A percentile compares a stretch with the other conserved stretches of the same genome.
These are phyloP conservation scores for Rhinolophus sinicus DNA, from an alignment of 2,113 vertebrate species.

Conservation along the genomic window DNA sequence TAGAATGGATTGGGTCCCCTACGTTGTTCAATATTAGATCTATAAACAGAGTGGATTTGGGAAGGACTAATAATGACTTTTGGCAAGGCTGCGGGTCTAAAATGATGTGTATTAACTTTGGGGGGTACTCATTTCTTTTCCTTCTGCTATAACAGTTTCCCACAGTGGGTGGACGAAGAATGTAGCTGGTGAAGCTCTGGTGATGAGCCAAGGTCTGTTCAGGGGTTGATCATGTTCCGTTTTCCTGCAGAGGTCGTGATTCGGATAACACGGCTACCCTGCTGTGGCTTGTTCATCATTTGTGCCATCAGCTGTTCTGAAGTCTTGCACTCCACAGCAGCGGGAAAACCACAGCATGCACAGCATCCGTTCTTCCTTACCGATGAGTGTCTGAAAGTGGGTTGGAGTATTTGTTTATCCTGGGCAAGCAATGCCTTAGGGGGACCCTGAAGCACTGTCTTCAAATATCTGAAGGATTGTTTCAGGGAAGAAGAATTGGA, in stretches of 20 bases:
- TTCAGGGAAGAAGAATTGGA: slow-evolving; percentile 57
- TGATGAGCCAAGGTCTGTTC: not conserved
- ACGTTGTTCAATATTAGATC: not conserved
- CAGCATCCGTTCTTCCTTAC: not conserved
- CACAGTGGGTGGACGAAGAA: no score
- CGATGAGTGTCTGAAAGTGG: slow-evolving; percentile 54
- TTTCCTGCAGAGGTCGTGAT: not conserved
- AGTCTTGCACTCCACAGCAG: not conserved
- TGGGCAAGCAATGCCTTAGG: slow-evolving; percentile 51
- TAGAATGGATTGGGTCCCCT: not conserved
- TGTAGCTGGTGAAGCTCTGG: not conserved
- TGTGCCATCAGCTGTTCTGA: not conserved
- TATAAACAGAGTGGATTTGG: not conserved
- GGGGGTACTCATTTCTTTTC: not conserved
- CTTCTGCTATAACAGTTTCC: not conserved
- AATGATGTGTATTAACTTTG: not conserved
- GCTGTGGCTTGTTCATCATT: not conserved
- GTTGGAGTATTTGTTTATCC: slow-evolving; percentile 74
- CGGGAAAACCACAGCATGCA: not conserved
- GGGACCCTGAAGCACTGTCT: slow-evolving; percentile 61
- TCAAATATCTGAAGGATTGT: slow-evolving; percentile 72
- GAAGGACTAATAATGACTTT: not conserved
- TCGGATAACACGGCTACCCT: not conserved
- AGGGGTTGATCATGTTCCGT: not conserved
- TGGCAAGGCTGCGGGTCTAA: not conserved